Conservation (phyloP, 2,797 vertebrate genomes). For the Discoglossus pictus region DNA sequence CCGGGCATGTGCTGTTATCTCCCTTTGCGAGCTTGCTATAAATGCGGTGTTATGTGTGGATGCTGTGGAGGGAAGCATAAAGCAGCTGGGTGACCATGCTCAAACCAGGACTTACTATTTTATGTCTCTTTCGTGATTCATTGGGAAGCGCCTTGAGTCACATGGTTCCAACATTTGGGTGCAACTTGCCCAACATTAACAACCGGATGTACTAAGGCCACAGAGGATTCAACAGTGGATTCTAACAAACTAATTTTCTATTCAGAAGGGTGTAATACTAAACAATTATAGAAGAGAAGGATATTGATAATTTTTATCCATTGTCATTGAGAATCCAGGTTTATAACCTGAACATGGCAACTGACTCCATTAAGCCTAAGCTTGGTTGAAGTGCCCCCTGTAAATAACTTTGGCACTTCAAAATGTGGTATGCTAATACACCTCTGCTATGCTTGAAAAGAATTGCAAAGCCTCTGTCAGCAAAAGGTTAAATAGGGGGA, state of each 20-base stretch:
- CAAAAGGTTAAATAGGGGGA: conserved; percentile 48
- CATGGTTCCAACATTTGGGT: conserved; percentile 56
- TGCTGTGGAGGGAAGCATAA: conserved; percentile 97
- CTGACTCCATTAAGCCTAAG: conserved; percentile 59
- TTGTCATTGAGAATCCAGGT: conserved; percentile 12
- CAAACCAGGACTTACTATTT: conserved; percentile 56
- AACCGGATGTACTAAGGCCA: conserved; percentile 50
- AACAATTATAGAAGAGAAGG: conserved; percentile 77
- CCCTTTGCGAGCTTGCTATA: conserved; percentile 91
- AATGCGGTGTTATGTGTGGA: conserved; percentile 86
- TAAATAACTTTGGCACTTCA: conserved; percentile 54
- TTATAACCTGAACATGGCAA: conserved; percentile 46
- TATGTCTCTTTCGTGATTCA: conserved; percentile 64
- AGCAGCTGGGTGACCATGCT: conserved; percentile 80
- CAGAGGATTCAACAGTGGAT: conserved; percentile 64
- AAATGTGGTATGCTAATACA: conserved; percentile 28
- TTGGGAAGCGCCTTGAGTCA: conserved; percentile 61
- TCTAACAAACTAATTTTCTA: conserved; percentile 64
- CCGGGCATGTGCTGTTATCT: conserved; percentile 98
- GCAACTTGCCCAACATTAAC: conserved; percentile 64
- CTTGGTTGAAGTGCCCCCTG: conserved; percentile 59
- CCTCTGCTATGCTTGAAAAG: neutral
- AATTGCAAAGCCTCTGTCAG: conserved; percentile 17
- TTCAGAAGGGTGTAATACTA: conserved; percentile 66
- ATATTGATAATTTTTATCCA: neutral